Evolutionary conservation across 2,888 invertebrate species (phyloP).

Genomic region (Alloplasta piceator): DNA sequence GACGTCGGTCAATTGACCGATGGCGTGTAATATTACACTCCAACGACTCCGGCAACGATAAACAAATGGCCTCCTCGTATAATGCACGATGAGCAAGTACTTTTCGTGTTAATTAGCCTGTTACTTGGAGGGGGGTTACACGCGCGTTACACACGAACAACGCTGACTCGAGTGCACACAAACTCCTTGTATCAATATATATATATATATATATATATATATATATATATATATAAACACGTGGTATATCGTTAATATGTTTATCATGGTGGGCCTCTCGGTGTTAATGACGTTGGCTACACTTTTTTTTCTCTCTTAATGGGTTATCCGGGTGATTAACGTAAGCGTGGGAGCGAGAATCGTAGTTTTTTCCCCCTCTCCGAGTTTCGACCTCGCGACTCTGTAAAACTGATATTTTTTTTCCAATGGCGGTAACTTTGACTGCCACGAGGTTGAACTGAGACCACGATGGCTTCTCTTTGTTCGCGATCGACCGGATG

Average conservation of each 20-base stretch:
- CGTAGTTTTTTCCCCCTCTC: background rate
- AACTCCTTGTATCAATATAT: no score
- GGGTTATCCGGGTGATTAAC: slow-evolving; percentile 1
- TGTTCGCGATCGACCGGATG: no score
- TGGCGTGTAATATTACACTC: slow-evolving; percentile 29
- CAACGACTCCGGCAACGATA: slow-evolving; percentile 7
- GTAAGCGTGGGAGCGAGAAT: slow-evolving; percentile 52
- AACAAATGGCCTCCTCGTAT: slow-evolving; percentile 33
- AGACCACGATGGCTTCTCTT: background rate
- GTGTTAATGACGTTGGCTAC: slow-evolving; percentile 48
- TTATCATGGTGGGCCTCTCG: slow-evolving; percentile 10
- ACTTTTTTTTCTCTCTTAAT: slow-evolving; percentile 27
- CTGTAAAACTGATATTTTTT: no score
- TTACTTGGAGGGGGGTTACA: slow-evolving; percentile 44
- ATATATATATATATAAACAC: no score
- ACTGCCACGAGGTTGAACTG: no score
- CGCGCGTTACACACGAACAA: slow-evolving; percentile 49
- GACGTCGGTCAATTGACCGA: slow-evolving; percentile 44
- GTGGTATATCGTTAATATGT: slow-evolving; percentile 46
- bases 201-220: no score
- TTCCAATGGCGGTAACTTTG: slow-evolving; percentile 1
- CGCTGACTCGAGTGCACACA: slow-evolving; percentile 37
- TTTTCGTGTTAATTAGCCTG: slow-evolving; percentile 60
- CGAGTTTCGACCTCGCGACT: no score
- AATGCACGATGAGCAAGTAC: slow-evolving; percentile 44